Conservation (phyloP, 2,113 vertebrate species). For the Riparia riparia region DNA sequence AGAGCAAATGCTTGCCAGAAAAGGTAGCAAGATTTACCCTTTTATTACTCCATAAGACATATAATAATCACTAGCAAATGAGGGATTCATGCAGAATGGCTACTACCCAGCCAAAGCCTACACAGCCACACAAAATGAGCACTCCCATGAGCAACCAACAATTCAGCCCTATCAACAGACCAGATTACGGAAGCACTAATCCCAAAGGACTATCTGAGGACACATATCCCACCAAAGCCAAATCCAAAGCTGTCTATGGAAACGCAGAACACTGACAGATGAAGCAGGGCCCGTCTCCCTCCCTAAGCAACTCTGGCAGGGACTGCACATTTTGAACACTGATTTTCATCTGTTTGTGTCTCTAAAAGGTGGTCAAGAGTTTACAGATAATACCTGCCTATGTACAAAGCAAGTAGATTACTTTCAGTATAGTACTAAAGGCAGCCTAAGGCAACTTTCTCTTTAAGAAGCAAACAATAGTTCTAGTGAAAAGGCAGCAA, state of each 20-base stretch:
- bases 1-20: background rate
- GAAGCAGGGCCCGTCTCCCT: background rate
- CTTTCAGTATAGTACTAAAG: background rate
- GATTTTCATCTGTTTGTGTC: background rate
- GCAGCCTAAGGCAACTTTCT: background rate
- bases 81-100: background rate
- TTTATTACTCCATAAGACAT: background rate
- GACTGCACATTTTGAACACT: background rate
- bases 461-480: background rate
- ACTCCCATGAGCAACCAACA: background rate
- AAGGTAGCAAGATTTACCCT: background rate
- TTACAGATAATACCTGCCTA: background rate
- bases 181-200: background rate
- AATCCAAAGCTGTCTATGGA: background rate
- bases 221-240: background rate
- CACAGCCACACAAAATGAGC: background rate
- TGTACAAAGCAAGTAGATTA: background rate
- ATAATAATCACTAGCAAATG: background rate
- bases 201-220: background rate
- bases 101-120: background rate
- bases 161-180: background rate
- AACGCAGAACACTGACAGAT: background rate
- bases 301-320: background rate
- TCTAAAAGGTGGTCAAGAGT: background rate
- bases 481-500: background rate